Conservation (phyloP, 2,888 invertebrate species). For the Zaprionus lineosus region DNA sequence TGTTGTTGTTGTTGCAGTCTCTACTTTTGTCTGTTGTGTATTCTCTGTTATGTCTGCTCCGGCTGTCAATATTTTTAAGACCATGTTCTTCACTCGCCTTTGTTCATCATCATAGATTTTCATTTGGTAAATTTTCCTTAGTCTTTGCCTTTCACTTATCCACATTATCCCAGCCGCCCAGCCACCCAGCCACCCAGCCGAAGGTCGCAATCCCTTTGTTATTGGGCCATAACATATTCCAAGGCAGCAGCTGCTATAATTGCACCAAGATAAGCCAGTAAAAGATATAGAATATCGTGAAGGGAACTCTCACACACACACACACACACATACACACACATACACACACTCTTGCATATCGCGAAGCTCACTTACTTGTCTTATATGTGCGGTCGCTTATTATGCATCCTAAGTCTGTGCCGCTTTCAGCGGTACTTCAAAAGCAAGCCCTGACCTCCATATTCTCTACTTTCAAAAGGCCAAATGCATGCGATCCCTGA, state of each 20-base stretch:
- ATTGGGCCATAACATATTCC: not conserved
- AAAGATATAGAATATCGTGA: not conserved
- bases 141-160: no score
- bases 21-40: slow-evolving; percentile 13
- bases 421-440: not conserved
- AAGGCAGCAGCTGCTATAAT: slow-evolving; percentile 12
- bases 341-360: slow-evolving; percentile 4
- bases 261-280: slow-evolving; percentile 11
- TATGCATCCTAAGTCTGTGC: not conserved
- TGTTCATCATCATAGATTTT: slow-evolving; percentile 39
- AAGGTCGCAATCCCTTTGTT: slow-evolving; percentile 10
- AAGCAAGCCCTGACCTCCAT: slow-evolving; percentile 13
- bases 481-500: slow-evolving; percentile 12
- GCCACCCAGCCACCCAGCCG: no score
- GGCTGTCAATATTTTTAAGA: slow-evolving; percentile 50
- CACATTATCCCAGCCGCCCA: no score
- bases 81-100: slow-evolving; percentile 38
- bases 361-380: no score
- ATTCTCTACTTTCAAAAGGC: slow-evolving; percentile 5
- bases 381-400: not conserved
- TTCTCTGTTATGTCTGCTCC: not conserved
- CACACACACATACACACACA: not conserved
- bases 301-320: no score
- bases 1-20: slow-evolving; percentile 17
- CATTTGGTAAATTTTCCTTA: slow-evolving; percentile 35